Evolutionary conservation across 2,113 vertebrate genomes (phyloP).

Genomic region (Odontophorus gujanensis): DNA sequence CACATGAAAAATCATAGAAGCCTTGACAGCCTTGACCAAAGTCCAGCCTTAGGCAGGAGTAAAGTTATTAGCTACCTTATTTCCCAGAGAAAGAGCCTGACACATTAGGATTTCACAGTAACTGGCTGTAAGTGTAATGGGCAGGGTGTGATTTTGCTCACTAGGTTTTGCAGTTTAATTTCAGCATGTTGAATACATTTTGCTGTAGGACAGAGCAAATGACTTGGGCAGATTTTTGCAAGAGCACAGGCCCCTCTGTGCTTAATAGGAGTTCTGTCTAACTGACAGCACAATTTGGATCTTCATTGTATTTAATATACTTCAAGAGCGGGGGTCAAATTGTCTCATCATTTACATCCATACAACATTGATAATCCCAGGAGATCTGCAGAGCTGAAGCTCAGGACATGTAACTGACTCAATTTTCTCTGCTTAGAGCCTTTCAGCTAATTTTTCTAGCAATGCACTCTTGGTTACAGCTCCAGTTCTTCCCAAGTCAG

Average conservation of each 20-base stretch:
- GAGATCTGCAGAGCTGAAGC: background rate
- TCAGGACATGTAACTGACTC: conserved; percentile 10
- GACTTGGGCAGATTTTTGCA: background rate
- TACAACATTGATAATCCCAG: background rate
- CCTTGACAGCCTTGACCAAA: conserved; percentile 72
- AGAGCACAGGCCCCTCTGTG: conserved; percentile 31
- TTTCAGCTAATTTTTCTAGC: background rate
- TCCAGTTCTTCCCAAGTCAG: background rate
- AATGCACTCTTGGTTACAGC: background rate
- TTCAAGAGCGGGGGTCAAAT: conserved; percentile 25
- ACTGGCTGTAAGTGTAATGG: conserved; percentile 59
- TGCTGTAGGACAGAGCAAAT: conserved; percentile 65
- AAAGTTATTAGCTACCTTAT: conserved; percentile 71
- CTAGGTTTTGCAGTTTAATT: conserved; percentile 52
- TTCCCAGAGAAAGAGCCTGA: conserved; percentile 60
- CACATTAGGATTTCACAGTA: conserved; percentile 71
- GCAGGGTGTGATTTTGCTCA: conserved; percentile 61
- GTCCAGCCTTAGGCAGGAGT: conserved; percentile 71
- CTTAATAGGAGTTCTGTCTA: conserved; percentile 49
- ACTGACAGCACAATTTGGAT: conserved; percentile 37
- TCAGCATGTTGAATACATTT: conserved; percentile 59
- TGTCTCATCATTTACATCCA: conserved; percentile 55
- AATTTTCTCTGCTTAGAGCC: background rate
- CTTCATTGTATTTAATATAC: conserved; percentile 26
- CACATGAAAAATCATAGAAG: conserved; percentile 58